These are phyloP conservation scores for Netelia fuscicornis DNA, from an alignment of 2,888 invertebrate species.

Conservation along the genomic window DNA sequence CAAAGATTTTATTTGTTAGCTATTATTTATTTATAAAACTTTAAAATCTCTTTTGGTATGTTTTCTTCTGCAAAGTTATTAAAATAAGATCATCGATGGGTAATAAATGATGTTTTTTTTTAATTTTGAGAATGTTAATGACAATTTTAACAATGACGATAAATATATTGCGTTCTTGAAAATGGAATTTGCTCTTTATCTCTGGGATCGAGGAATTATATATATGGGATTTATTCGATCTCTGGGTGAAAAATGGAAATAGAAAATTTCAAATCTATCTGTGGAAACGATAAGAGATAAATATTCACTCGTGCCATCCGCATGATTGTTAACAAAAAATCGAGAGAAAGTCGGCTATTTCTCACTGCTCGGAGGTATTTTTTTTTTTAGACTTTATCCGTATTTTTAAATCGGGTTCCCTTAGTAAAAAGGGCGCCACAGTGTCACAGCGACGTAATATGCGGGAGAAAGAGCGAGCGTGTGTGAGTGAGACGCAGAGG, in stretches of 20 bases:
- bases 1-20: background rate
- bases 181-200: too few species aligned
- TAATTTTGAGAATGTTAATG: background rate
- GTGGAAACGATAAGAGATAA: background rate
- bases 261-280: background rate
- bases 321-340: background rate
- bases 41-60: too few species aligned
- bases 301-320: background rate
- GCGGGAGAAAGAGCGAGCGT: slow-evolving; percentile 45
- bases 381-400: background rate
- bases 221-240: background rate
- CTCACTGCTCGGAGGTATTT: background rate
- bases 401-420: slow-evolving; percentile 7
- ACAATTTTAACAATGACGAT: background rate
- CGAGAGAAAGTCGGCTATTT: background rate
- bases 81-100: too few species aligned
- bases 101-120: background rate
- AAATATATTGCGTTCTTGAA: too few species aligned
- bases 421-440: background rate
- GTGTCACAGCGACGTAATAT: background rate
- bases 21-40: background rate
- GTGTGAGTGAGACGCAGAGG: slow-evolving; percentile 45
- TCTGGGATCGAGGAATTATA: too few species aligned
- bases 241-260: background rate
- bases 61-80: too few species aligned